These are phyloP conservation scores for Montipora capricornis DNA, from an alignment of 64 coral and sea anemone genomes.

Conservation along the genomic window DNA sequence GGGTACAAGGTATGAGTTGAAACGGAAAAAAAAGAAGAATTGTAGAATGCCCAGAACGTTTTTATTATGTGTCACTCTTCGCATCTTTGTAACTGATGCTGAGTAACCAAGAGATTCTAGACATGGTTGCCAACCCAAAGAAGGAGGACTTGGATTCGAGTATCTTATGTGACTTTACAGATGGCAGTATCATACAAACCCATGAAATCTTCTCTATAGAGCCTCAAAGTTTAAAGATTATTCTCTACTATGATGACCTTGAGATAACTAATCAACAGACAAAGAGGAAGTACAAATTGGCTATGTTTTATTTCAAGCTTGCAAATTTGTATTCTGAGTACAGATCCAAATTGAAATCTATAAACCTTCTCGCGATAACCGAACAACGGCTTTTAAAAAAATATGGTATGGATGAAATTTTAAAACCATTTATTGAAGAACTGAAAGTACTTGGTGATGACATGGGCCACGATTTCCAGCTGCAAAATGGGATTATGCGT, in stretches of 20 bases:
- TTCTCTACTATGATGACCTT: background rate
- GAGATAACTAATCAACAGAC: background rate
- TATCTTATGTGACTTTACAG: background rate
- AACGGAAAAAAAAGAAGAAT: background rate
- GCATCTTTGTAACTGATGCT: background rate
- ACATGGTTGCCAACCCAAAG: background rate
- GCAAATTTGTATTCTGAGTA: background rate
- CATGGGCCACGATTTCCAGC: background rate
- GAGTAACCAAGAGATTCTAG: background rate
- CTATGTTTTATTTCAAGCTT: constrained; percentile 18
- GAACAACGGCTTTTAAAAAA: background rate
- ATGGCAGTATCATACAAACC: background rate
- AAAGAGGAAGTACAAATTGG: background rate
- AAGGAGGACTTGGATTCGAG: background rate
- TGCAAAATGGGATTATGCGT: background rate
- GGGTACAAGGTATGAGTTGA: background rate
- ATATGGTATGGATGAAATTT: background rate
- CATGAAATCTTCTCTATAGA: background rate
- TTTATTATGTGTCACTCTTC: background rate
- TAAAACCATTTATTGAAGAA: constrained; percentile 24
- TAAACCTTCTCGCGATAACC: too few relatives aligned
- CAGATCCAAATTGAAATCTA: constrained; percentile 7
- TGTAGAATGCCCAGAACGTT: background rate
- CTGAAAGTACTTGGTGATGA: background rate
- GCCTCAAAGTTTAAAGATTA: background rate